Evolutionary conservation across 2,888 invertebrate genomes (phyloP).

Genomic region (Octodonta nipae): DNA sequence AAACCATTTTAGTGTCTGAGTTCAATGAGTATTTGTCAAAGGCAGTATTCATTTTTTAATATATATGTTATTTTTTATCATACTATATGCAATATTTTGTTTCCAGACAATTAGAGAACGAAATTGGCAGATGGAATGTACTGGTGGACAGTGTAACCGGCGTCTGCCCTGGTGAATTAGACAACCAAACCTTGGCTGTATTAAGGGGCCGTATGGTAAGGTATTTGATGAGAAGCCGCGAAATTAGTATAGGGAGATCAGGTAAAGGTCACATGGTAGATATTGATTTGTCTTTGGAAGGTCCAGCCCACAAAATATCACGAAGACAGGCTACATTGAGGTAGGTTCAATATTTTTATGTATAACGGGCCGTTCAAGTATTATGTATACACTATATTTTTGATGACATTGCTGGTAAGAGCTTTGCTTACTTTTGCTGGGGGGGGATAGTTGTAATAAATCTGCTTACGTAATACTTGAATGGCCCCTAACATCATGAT

Average conservation of each 20-base stretch:
- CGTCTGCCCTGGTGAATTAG: conserved; percentile 74
- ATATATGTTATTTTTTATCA: no score
- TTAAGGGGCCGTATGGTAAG: conserved; percentile 81
- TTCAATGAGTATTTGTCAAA: no score
- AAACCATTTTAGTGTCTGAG: no score
- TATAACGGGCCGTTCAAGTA: no score
- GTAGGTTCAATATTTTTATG: conserved; percentile 18
- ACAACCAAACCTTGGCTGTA: conserved; percentile 86
- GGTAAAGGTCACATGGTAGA: conserved; percentile 82
- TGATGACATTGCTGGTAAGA: no score
- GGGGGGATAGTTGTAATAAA: no score
- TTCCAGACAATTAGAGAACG: conserved; percentile 79
- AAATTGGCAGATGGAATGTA: conserved; percentile 76
- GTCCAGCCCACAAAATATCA: conserved; percentile 87
- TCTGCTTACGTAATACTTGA: no score
- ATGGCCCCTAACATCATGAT: not conserved
- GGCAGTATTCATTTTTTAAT: no score
- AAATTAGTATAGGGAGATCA: conserved; percentile 86
- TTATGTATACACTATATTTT: not conserved
- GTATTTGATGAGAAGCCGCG: conserved; percentile 85
- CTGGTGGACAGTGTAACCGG: conserved; percentile 82
- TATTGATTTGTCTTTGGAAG: conserved; percentile 85
- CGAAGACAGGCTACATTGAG: conserved; percentile 83
- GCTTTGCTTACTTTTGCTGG: no score
- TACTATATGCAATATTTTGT: no score